These are phyloP conservation scores for Phortica magna DNA, from an alignment of 2,888 invertebrate species.

Conservation along the genomic window DNA sequence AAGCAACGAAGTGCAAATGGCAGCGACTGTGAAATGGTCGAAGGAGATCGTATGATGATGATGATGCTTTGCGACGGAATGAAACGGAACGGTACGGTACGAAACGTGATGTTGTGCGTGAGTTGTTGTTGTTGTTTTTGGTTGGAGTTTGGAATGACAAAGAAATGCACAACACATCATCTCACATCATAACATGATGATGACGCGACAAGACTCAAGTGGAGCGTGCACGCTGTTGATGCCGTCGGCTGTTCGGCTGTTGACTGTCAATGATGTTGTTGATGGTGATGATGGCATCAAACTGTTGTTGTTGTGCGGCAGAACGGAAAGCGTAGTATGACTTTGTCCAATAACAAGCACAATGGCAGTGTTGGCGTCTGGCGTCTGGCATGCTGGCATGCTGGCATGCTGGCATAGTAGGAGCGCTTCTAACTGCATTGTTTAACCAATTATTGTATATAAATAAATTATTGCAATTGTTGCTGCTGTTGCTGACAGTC, in stretches of 20 bases:
- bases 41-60: neutral
- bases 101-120: neutral
- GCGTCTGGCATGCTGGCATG: too few relatives aligned
- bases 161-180: slow-evolving; percentile 2
- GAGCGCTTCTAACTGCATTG: neutral
- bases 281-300: neutral
- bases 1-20: neutral
- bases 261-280: neutral
- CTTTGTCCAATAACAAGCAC: too few relatives aligned
- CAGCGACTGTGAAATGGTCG: neutral
- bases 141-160: neutral
- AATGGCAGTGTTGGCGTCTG: too few relatives aligned
- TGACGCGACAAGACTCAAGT: neutral
- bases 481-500: neutral
- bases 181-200: neutral
- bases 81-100: neutral
- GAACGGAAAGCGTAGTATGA: neutral
- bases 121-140: neutral
- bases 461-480: neutral
- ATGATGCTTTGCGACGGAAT: neutral
- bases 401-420: neutral
- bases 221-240: neutral
- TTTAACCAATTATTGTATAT: neutral
- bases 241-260: neutral
- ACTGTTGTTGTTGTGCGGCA: neutral